Conservation (phyloP, 2,797 vertebrate genomes). For the Gymnopithys bicolor region DNA sequence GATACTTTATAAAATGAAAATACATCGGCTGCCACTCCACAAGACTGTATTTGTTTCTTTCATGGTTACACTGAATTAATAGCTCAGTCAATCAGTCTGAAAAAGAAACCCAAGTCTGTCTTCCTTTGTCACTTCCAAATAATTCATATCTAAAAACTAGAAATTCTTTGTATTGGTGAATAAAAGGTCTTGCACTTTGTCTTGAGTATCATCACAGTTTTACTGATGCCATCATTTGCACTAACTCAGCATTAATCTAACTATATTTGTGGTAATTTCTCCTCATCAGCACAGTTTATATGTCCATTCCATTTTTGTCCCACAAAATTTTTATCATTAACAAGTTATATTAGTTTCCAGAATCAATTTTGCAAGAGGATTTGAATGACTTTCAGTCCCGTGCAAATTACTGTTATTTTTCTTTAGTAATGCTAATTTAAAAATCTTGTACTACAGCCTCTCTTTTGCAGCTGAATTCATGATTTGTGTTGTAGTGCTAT, state of each 20-base stretch:
- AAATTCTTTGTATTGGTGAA: not conserved
- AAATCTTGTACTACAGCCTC: not conserved
- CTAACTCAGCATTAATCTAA: not conserved
- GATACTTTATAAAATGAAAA: slow-evolving; percentile 17
- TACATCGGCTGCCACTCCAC: not conserved
- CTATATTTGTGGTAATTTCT: not conserved
- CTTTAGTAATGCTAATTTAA: not conserved
- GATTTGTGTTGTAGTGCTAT: not conserved
- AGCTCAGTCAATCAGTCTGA: slow-evolving; percentile 32
- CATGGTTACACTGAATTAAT: not conserved
- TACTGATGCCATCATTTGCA: not conserved
- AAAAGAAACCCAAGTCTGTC: not conserved
- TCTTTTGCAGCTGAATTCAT: not conserved
- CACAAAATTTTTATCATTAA: not conserved
- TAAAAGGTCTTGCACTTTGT: not conserved
- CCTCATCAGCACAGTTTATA: not conserved
- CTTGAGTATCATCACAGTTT: not conserved
- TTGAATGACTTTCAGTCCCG: not conserved
- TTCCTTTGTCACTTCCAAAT: slow-evolving; percentile 18
- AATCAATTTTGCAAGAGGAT: not conserved
- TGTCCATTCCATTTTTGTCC: not conserved
- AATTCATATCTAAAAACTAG: not conserved
- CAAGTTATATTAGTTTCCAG: not conserved
- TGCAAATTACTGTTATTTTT: not conserved
- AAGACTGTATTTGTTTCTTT: slow-evolving; percentile 11